Percentiles rank a stretch among this genome's conserved stretches.
Evolutionary conservation across 2,888 invertebrate species (phyloP).

Genomic region (Philonicus albiceps): DNA sequence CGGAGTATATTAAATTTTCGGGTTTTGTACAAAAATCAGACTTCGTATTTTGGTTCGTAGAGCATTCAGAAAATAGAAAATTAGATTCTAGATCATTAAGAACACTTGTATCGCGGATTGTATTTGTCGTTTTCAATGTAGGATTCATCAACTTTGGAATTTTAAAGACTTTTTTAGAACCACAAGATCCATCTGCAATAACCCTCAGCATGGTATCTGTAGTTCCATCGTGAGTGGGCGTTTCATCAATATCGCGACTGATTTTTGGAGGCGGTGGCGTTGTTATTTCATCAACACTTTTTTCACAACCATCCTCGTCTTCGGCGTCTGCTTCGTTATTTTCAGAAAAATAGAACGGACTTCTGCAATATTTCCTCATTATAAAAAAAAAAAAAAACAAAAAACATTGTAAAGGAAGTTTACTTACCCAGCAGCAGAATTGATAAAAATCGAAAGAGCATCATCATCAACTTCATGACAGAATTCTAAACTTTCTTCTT

Average conservation of each 20-base stretch:
- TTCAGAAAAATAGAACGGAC: background rate
- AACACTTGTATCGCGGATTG: background rate
- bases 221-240: background rate
- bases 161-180: background rate
- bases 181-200: background rate
- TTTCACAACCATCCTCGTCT: background rate
- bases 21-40: background rate
- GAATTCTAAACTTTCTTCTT: background rate
- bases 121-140: background rate
- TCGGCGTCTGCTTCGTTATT: background rate
- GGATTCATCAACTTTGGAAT: background rate
- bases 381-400: background rate
- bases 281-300: background rate
- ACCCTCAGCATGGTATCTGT: background rate
- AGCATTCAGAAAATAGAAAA: background rate
- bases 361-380: background rate
- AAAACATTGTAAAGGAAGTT: background rate
- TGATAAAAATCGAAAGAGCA: conserved; percentile 5
- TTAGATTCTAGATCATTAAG: background rate
- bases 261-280: background rate
- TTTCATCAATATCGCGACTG: background rate
- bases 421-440: background rate
- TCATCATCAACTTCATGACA: background rate
- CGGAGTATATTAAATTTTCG: background rate
- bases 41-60: background rate